phyloP scores from a whole-genome alignment of 2,888 invertebrate genomes.

The Steromphala cineraria region DNA sequence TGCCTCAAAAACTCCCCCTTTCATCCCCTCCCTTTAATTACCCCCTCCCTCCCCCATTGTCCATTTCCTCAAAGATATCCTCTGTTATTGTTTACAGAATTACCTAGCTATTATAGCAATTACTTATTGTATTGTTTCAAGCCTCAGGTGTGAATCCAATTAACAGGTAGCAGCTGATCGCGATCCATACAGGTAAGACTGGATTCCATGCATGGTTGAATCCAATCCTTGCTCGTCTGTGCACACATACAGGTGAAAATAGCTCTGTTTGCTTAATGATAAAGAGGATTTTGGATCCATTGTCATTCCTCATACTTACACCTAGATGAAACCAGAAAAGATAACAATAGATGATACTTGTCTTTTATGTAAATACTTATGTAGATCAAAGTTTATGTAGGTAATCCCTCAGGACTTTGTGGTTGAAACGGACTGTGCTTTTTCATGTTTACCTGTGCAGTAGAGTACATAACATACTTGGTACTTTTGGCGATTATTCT shows the following conservation, averaged over 20 bases:
- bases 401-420: neutral
- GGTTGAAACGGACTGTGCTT: neutral
- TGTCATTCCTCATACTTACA: no score
- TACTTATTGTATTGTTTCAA: neutral
- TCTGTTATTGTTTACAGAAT: neutral
- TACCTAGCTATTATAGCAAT: neutral
- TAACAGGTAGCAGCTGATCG: neutral
- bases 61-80: neutral
- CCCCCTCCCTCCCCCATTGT: neutral
- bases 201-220: neutral
- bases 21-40: neutral
- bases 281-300: neutral
- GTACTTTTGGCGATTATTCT: no score
- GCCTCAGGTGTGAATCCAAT: neutral
- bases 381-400: neutral
- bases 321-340: neutral
- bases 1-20: neutral
- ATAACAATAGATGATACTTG: neutral
- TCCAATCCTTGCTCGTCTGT: neutral
- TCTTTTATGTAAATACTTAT: neutral
- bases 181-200: neutral
- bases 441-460: no score
- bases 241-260: no score
- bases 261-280: neutral
- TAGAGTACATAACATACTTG: no score